Conservation (phyloP, 2,113 vertebrate genomes). For the Eurypyga helias region DNA sequence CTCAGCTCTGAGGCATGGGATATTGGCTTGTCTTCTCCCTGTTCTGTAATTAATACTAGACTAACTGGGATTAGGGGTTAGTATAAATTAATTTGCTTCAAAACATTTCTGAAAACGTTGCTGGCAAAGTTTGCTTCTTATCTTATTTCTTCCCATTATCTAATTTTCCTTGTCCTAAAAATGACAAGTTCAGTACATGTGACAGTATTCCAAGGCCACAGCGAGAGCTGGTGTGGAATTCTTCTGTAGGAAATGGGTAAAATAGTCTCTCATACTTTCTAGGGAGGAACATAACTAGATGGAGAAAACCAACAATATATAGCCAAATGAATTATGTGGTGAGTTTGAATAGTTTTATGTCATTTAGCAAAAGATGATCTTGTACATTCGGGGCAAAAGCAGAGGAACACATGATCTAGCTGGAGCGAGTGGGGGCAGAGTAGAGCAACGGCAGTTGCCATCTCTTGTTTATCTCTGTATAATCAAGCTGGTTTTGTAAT, state of each 20-base stretch:
- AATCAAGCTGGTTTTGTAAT: neutral
- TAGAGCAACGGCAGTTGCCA: neutral
- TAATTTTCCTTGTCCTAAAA: neutral
- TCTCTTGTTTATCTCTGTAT: neutral
- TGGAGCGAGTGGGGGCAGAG: neutral
- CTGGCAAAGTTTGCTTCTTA: neutral
- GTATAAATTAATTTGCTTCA: neutral
- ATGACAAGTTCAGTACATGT: neutral
- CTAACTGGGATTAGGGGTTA: neutral
- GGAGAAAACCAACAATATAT: neutral
- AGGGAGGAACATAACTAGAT: neutral
- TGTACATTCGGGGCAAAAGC: neutral
- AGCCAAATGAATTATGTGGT: neutral
- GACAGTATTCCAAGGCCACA: neutral
- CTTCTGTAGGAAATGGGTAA: neutral
- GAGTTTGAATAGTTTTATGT: neutral
- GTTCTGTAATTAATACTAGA: neutral
- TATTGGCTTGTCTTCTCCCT: neutral
- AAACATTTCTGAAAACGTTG: neutral
- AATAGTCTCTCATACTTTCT: neutral
- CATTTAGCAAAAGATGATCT: neutral
- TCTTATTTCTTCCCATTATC: neutral
- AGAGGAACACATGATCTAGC: neutral
- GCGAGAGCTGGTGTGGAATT: neutral
- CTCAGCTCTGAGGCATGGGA: rapidly evolving